These are phyloP conservation scores for Chelonus insularis DNA, from an alignment of 1,140 invertebrate genomes.

Conservation along the genomic window DNA sequence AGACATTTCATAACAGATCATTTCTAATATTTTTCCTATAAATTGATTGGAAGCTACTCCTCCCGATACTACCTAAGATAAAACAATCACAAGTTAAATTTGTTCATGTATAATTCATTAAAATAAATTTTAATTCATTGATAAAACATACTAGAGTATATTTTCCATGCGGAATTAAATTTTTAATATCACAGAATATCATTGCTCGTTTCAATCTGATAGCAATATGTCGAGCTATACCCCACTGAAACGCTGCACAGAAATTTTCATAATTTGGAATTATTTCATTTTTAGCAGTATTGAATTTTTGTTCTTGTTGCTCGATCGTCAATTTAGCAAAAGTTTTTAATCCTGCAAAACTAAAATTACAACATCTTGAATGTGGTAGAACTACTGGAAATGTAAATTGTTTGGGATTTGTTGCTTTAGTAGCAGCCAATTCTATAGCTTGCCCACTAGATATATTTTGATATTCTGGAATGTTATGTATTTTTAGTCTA, in stretches of 20 bases:
- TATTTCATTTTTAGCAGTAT: conserved; percentile 67
- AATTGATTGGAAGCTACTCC: conserved; percentile 94
- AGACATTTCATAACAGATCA: conserved; percentile 68
- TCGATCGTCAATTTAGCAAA: conserved; percentile 60
- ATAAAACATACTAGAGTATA: conserved; percentile 68
- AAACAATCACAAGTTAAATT: conserved; percentile 4
- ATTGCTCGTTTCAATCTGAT: conserved; percentile 82
- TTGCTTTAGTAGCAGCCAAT: conserved; percentile 71
- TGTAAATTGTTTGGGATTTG: conserved; percentile 68
- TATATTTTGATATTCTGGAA: conserved; percentile 72
- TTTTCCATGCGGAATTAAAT: conserved; percentile 64
- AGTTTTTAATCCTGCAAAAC: conserved; percentile 77
- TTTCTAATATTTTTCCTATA: conserved; percentile 70
- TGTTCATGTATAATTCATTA: background rate
- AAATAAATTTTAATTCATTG: conserved; percentile 28
- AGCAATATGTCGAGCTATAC: conserved; percentile 77
- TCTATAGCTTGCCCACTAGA: conserved; percentile 88
- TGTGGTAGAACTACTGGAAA: conserved; percentile 67
- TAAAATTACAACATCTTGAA: conserved; percentile 80
- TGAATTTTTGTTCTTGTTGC: conserved; percentile 65
- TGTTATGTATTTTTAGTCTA: conserved; percentile 79
- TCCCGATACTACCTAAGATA: conserved; percentile 84
- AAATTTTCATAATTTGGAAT: conserved; percentile 82
- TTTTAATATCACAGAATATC: conserved; percentile 68
- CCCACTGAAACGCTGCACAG: conserved; percentile 82